Percentiles rank a stretch among this genome's conserved stretches.
These are phyloP conservation scores for Tortricodes alternella DNA, from an alignment of 2,888 invertebrate genomes.

Conservation along the genomic window DNA sequence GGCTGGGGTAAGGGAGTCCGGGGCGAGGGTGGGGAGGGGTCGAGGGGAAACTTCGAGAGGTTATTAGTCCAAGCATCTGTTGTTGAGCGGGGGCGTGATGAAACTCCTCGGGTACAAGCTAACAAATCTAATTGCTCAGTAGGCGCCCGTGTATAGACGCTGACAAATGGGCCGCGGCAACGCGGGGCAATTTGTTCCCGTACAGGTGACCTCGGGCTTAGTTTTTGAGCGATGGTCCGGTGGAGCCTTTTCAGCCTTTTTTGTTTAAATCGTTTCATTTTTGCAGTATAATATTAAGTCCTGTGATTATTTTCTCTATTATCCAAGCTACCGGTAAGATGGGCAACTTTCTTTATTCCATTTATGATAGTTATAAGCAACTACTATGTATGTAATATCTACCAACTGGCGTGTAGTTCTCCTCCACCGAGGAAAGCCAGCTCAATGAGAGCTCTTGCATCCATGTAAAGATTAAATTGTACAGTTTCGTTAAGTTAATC, in stretches of 20 bases:
- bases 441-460: too few species aligned
- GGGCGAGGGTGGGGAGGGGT: slow-evolving; percentile 65
- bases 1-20: slow-evolving; percentile 72
- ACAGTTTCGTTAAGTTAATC: too few species aligned
- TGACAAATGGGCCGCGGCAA: slow-evolving; percentile 76
- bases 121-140: slow-evolving; percentile 83
- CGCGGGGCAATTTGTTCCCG: slow-evolving; percentile 67
- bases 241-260: slow-evolving; percentile 7
- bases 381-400: too few species aligned
- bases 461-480: too few species aligned
- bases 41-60: slow-evolving; percentile 82
- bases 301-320: too few species aligned
- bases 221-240: slow-evolving; percentile 39
- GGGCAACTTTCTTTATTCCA: too few species aligned
- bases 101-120: slow-evolving; percentile 81
- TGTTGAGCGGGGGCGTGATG: slow-evolving; percentile 83
- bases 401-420: too few species aligned
- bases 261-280: slow-evolving; percentile 19
- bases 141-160: slow-evolving; percentile 73
- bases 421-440: too few species aligned
- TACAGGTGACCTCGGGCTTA: slow-evolving; percentile 66
- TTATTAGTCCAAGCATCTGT: slow-evolving; percentile 84
- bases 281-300: too few species aligned
- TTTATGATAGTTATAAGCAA: too few species aligned
- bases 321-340: too few species aligned